These are phyloP conservation scores for Nymphalis urticae DNA, from an alignment of 2,888 invertebrate genomes.

Conservation along the genomic window DNA sequence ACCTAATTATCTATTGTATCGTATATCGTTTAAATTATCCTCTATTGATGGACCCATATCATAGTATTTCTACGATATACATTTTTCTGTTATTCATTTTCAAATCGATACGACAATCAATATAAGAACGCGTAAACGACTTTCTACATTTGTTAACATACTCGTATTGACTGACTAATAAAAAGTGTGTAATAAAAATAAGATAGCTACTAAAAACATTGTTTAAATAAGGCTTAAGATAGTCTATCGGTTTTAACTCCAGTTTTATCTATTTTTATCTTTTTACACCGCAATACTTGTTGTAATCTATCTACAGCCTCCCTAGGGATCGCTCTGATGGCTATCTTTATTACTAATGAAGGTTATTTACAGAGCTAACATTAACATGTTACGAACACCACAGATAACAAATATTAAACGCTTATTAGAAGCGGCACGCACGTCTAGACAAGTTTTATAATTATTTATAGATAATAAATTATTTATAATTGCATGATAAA, in stretches of 20 bases:
- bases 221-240: constrained; percentile 7
- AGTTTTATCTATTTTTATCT: constrained; percentile 26
- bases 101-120: no score
- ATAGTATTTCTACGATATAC: no score
- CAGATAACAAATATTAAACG: constrained; percentile 28
- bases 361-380: constrained; percentile 53
- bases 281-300: constrained; percentile 27
- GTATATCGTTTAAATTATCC: no score
- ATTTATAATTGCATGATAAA: constrained; percentile 2
- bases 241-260: constrained; percentile 15
- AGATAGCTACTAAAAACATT: neutral
- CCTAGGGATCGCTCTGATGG: constrained; percentile 41
- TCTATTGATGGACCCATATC: no score
- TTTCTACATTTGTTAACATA: no score
- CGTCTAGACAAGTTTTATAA: constrained; percentile 19
- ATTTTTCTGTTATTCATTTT: no score
- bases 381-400: constrained; percentile 45
- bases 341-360: constrained; percentile 56
- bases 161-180: no score
- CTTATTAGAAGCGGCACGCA: constrained; percentile 25
- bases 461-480: constrained; percentile 10
- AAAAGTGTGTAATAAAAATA: neutral
- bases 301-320: constrained; percentile 35
- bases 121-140: no score
- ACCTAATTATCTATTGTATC: no score